Conservation (phyloP, 2,797 vertebrate species). For the Silurus aristotelis region DNA sequence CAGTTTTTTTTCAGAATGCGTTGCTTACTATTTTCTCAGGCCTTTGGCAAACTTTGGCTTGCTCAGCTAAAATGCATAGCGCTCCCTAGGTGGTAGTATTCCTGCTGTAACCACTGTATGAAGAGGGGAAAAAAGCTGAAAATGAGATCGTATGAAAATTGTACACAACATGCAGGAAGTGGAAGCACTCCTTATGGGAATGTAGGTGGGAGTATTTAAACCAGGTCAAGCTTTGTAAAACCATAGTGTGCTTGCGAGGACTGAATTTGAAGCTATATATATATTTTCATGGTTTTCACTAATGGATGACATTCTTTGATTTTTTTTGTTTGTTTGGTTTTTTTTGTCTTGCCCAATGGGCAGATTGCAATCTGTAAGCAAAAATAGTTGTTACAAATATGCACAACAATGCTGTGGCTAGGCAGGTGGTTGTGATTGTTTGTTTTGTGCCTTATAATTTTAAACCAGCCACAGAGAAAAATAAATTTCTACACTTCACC, state of each 20-base stretch:
- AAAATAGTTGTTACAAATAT: neutral
- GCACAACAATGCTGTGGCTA: conserved; percentile 3
- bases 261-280: neutral
- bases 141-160: conserved; percentile 63
- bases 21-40: conserved; percentile 39
- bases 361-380: conserved; percentile 11
- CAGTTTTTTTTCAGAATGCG: conserved; percentile 51
- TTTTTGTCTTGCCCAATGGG: neutral
- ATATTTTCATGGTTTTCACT: neutral
- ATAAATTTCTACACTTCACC: conserved; percentile 16
- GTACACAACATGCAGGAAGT: conserved; percentile 44
- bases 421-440: conserved; percentile 3
- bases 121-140: conserved; percentile 47
- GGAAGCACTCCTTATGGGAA: neutral
- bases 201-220: neutral
- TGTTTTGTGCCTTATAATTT: conserved; percentile 18
- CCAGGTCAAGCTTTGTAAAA: neutral
- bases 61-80: conserved; percentile 40
- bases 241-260: neutral
- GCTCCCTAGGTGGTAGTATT: conserved; percentile 42
- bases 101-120: conserved; percentile 47
- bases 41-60: conserved; percentile 41
- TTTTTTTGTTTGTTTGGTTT: neutral
- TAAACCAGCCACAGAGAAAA: conserved; percentile 8
- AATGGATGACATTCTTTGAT: too few species aligned